Conservation (phyloP, 2,113 vertebrate species). For the Numida meleagris region DNA sequence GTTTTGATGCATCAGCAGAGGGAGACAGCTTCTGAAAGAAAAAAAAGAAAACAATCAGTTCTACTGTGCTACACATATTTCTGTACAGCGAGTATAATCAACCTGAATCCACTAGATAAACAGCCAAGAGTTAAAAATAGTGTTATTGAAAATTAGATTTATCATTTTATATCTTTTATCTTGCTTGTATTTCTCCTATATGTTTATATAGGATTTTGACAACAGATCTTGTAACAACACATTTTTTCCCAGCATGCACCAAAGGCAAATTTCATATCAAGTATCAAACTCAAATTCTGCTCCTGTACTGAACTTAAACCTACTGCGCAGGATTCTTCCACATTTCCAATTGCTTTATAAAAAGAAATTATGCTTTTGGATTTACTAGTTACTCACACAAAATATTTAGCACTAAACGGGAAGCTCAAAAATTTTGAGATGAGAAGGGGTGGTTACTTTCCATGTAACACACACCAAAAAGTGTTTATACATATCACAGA, state of each 20-base stretch:
- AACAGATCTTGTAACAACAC: background rate
- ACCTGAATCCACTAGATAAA: background rate
- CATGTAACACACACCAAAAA: background rate
- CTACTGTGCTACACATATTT: background rate
- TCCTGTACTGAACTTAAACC: background rate
- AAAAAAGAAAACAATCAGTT: background rate
- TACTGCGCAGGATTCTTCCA: background rate
- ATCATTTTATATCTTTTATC: background rate
- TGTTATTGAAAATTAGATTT: background rate
- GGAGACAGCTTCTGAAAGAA: conserved; percentile 19
- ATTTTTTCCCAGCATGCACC: background rate
- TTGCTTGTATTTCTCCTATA: background rate
- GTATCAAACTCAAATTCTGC: background rate
- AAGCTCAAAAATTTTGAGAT: background rate
- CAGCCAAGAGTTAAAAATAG: background rate
- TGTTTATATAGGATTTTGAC: rapidly evolving
- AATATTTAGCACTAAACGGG: background rate
- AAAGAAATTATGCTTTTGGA: background rate
- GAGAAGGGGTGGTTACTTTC: background rate
- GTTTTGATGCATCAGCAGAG: background rate
- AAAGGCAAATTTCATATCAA: background rate
- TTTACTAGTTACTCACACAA: background rate
- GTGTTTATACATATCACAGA: rapidly evolving
- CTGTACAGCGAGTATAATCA: background rate
- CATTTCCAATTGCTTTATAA: rapidly evolving